Evolutionary conservation across 2,113 vertebrate species (phyloP), one percentile per base, ranked within the genome.

Genomic region (Rhinogobius similis): DNA sequence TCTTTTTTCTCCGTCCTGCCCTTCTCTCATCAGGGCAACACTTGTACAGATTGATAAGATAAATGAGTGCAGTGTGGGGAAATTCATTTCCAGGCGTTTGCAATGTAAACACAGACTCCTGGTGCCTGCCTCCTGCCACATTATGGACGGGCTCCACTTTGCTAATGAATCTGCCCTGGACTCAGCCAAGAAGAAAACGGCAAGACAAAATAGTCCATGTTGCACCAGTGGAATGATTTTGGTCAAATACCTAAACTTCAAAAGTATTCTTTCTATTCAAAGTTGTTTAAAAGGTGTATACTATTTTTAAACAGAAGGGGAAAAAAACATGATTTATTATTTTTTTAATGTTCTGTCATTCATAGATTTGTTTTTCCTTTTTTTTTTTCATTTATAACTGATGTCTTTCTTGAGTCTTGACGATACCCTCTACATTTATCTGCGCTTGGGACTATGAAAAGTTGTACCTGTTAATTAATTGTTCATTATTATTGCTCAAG

Each of bases 101-200:
- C 78, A 91, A 59, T 84, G 86, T 91, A 92, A 91, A 90, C 87
- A 90, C 85, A 90, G 89, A 89, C 86, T 86, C 27, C 86, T 82
- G 81, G 85, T 87, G 89, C 87, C 88, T 82, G 81, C 73, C 68
- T 65, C 79, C 77, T 78, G 74, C 67, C 77, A 81, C 79, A 67
- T 85, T 78, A 78, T 63, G 71, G 77, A 82, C 86, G 75, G 77
- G 55, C 81, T 84, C 58, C 32, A 77, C 82, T 77, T 65, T 38
- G 27, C 73, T 68, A 71, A 75, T 82, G 80, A 79, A 24, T 76
- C 63, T 67, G 65, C 61, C 69, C 59, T 27, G 18, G 72, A 66
- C 72, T 69, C 24, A 24, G 52, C 26, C 32, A 56, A 27, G 39
- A 65, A 68, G 26, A 1, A 41, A 20, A 66, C 73, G 76, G 52